phyloP scores from a whole-genome alignment of 2,113 vertebrate species.

The Nematolebias whitei region DNA sequence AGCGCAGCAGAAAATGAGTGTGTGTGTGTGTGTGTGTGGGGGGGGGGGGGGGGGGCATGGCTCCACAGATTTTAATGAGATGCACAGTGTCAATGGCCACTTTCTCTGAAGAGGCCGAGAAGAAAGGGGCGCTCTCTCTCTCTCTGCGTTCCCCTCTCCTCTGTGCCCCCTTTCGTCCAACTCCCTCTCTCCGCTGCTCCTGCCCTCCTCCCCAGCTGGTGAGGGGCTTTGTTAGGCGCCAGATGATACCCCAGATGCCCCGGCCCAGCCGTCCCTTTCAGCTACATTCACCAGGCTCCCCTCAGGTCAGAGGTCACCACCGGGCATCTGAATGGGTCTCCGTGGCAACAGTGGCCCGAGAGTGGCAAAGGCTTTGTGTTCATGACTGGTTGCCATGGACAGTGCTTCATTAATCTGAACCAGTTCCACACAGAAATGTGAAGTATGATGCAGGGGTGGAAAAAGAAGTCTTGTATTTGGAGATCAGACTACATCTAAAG shows the following conservation, averaged over 20 bases:
- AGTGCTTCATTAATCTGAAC: conserved; percentile 29
- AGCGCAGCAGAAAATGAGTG: no score
- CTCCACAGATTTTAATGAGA: conserved; percentile 73
- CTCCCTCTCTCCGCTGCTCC: conserved; percentile 58
- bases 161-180: conserved; percentile 58
- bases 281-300: conserved; percentile 76
- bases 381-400: conserved; percentile 44
- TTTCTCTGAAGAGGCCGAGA: conserved; percentile 79
- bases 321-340: conserved; percentile 80
- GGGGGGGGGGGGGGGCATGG: conserved; percentile 8
- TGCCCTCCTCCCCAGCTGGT: conserved; percentile 79
- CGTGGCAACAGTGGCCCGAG: conserved; percentile 71
- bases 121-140: conserved; percentile 73
- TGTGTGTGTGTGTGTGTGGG: no score
- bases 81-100: conserved; percentile 81
- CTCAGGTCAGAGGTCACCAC: conserved; percentile 76
- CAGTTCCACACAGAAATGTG: neutral
- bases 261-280: conserved; percentile 72
- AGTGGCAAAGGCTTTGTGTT: conserved; percentile 74
- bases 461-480: conserved; percentile 4
- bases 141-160: conserved; percentile 54
- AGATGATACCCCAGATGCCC: conserved; percentile 83
- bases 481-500: neutral
- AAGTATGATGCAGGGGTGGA: neutral
- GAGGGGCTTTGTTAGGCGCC: conserved; percentile 73